Percentiles rank a stretch among this genome's conserved stretches.
Conservation (phyloP, 2,888 invertebrate species). For the Microctonus brassicae region DNA sequence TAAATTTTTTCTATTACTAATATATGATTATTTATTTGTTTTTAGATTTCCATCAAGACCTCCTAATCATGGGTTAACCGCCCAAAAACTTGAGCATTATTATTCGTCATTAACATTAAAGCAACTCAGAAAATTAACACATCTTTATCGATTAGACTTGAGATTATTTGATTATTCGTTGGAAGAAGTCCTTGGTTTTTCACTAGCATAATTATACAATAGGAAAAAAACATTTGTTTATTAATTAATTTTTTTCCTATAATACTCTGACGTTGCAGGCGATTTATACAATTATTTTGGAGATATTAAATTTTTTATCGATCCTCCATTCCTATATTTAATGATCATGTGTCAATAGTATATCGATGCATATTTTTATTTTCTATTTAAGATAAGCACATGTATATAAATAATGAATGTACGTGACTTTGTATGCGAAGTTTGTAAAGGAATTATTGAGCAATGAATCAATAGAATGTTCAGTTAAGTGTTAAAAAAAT, state of each 20-base stretch:
- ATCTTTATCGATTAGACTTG: conserved; percentile 84
- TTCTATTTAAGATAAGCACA: not conserved
- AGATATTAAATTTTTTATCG: not conserved
- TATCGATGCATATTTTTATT: no score
- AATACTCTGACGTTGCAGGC: not conserved
- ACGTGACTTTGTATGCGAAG: not conserved
- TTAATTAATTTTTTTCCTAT: not conserved
- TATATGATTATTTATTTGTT: no score
- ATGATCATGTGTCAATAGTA: no score
- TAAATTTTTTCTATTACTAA: conserved; percentile 41
- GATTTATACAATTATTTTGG: not conserved
- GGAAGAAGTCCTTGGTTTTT: conserved; percentile 84
- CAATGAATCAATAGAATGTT: not conserved
- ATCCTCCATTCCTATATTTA: no score
- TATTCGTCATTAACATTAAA: conserved; percentile 80
- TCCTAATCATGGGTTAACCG: conserved; percentile 80
- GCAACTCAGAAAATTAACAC: conserved; percentile 80
- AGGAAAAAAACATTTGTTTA: not conserved
- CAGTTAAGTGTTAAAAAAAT: not conserved
- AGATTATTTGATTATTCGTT: conserved; percentile 85
- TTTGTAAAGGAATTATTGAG: not conserved
- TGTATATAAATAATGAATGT: not conserved
- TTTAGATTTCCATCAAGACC: conserved; percentile 64
- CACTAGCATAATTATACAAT: conserved; percentile 78
- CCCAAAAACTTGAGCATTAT: conserved; percentile 78